A percentile compares a stretch with the other conserved stretches of the same genome.
Evolutionary conservation across 2,113 vertebrate species (phyloP).

Genomic region (Nansenia antarctica): DNA sequence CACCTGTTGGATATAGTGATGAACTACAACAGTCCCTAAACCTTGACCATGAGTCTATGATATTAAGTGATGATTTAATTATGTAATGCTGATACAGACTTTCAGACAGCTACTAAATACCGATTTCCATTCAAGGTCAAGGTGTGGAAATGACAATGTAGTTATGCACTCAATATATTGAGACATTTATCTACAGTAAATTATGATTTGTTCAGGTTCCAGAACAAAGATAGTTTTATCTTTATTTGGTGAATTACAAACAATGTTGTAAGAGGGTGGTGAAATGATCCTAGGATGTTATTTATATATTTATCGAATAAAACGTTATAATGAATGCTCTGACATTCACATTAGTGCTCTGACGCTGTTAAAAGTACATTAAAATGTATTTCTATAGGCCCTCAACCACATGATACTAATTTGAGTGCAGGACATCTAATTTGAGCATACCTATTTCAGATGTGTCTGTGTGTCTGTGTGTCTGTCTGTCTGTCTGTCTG

Average conservation of each 20-base stretch:
- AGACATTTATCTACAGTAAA: no score
- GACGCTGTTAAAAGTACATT: no score
- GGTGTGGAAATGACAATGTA: background rate
- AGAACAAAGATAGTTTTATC: background rate
- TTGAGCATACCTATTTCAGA: slow-evolving; percentile 1
- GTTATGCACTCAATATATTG: background rate
- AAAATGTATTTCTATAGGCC: background rate
- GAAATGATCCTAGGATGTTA: no score
- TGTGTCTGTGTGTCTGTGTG: no score
- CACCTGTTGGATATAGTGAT: background rate
- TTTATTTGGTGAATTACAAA: background rate
- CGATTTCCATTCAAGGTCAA: no score
- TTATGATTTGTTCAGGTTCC: no score
- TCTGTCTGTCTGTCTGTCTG: no score
- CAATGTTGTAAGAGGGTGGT: background rate
- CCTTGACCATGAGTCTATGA: background rate
- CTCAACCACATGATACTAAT: background rate
- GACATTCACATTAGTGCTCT: background rate
- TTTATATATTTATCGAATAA: background rate
- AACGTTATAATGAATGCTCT: background rate
- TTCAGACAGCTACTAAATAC: no score
- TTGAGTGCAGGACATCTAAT: background rate
- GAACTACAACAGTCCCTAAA: background rate
- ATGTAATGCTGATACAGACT: no score
- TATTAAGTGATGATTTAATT: no score